Percentiles rank a stretch among this genome's conserved stretches.
Evolutionary conservation across 2,797 vertebrate species (phyloP).

Genomic region (Podarcis siculus): DNA sequence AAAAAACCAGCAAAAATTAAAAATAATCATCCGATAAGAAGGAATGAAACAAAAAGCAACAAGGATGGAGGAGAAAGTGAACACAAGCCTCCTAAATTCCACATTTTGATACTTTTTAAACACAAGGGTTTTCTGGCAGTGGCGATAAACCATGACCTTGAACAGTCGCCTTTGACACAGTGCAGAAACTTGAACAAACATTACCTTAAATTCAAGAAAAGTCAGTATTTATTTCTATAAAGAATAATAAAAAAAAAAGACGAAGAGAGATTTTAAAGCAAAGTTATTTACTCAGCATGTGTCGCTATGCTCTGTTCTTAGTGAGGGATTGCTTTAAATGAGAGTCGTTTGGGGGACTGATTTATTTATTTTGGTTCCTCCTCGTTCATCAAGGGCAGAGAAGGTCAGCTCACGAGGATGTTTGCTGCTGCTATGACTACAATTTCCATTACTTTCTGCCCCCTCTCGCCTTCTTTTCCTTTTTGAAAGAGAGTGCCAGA

Average conservation of each 20-base stretch:
- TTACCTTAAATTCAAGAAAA: constrained; percentile 40
- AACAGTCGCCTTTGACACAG: accelerated
- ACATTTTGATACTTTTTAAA: not conserved
- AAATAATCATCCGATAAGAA: not conserved
- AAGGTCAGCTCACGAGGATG: not conserved
- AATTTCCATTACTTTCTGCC: not conserved
- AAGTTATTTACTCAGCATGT: constrained; percentile 73
- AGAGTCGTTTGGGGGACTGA: not conserved
- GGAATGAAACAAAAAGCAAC: constrained; percentile 15
- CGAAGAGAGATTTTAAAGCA: constrained; percentile 61
- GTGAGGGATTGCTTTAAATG: constrained; percentile 29
- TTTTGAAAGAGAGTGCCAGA: not conserved
- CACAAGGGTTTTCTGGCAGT: accelerated
- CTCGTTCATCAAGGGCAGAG: constrained; percentile 13
- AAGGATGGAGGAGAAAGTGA: accelerated
- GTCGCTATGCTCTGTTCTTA: constrained; percentile 53
- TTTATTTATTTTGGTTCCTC: not conserved
- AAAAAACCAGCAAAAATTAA: constrained; percentile 58
- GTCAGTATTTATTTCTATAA: constrained; percentile 68
- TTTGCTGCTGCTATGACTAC: not conserved
- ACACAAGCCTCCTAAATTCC: not conserved
- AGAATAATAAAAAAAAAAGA: constrained; percentile 28
- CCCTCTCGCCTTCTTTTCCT: no score
- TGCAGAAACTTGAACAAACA: not conserved
- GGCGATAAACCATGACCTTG: accelerated